Base-by-base conservation (phyloP, 2,113 vertebrate genomes). In the Tachuris rubrigastra region DNA sequence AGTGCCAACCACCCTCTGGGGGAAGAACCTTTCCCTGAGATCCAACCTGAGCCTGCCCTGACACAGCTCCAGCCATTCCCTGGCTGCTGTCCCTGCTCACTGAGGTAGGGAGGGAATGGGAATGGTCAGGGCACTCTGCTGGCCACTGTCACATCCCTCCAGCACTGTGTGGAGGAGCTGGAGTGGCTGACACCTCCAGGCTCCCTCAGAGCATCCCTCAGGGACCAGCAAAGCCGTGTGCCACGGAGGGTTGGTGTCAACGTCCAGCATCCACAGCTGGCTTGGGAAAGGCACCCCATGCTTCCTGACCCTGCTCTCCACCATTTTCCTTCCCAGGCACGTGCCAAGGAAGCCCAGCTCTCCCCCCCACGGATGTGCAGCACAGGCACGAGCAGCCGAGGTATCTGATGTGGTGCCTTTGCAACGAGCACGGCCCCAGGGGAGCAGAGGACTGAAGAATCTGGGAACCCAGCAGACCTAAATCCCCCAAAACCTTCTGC, bases 391-490 rank as follows among this genome's bases (percentile, higher is more conserved):
- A 46, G 49, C 46, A 63, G 58, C 21, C 49, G 49, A 25, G 50
- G 20, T 63, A 42, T 22, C 65, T 7, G 6, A 31, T 75, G 1
- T n/a, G 10, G 46, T 1, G 18, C 39, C 41, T 12, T 73, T 12
- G n/a, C 81, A 73, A 59, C 3, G 0, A 46, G 14, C 4, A 0
- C 4, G 19, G 33, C 60, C 60, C 20, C 41, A 8, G 2, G 6
- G 24, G 23, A 56, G n/a, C 52, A 49, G 10, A 28, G 20, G 27
- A 23, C 3, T n/a, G 42, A 52, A 35, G 23, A 18, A 80, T 47
- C 6, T 15, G 44, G 15, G 25, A 60, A 33, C 35, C 46, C 16
- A 12, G 8, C 3, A 1, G 31, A 65, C 10, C 23, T 5, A 23
- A 62, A 59, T 5, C 33, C 39, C 63, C 49, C 25, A 73, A 90